Conservation (phyloP, 1,140 invertebrate genomes). For the Apolygus lucorum region DNA sequence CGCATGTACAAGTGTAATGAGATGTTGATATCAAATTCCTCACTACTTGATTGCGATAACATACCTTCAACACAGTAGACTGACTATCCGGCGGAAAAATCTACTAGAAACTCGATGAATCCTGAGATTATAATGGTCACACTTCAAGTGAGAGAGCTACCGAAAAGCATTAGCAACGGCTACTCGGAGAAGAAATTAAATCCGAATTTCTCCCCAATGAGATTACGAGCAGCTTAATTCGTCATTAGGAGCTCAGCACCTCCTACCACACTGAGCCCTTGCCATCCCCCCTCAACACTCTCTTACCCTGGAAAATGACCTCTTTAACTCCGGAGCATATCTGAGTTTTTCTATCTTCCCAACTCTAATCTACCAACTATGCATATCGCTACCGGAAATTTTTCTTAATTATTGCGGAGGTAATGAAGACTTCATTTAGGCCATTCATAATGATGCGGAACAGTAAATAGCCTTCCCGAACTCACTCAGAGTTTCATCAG, state of each 20-base stretch:
- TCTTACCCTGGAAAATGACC: neutral
- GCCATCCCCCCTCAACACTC: neutral
- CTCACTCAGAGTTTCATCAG: neutral
- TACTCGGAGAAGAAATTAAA: slow-evolving; percentile 4
- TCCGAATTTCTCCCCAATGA: slow-evolving; percentile 13
- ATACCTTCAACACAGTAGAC: too few relatives aligned
- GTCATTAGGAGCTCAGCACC: slow-evolving; percentile 10
- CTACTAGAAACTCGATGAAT: too few relatives aligned
- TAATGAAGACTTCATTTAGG: slow-evolving; percentile 9
- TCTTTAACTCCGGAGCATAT: neutral
- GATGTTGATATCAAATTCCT: too few relatives aligned
- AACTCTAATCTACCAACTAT: neutral
- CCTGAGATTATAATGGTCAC: too few relatives aligned
- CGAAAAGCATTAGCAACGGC: neutral
- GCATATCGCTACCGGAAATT: neutral
- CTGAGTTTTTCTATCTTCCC: slow-evolving; percentile 3
- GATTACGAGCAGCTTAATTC: neutral
- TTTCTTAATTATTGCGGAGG: neutral
- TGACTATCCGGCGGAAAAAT: too few relatives aligned
- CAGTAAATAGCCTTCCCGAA: slow-evolving; percentile 2
- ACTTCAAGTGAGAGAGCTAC: neutral
- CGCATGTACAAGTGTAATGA: too few relatives aligned
- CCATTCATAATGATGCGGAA: slow-evolving; percentile 10
- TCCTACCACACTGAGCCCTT: neutral
- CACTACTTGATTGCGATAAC: too few relatives aligned